Percentiles rank a stretch among this genome's conserved stretches.
Conservation (phyloP, 2,797 vertebrate genomes). For the Lacerta viridis region DNA sequence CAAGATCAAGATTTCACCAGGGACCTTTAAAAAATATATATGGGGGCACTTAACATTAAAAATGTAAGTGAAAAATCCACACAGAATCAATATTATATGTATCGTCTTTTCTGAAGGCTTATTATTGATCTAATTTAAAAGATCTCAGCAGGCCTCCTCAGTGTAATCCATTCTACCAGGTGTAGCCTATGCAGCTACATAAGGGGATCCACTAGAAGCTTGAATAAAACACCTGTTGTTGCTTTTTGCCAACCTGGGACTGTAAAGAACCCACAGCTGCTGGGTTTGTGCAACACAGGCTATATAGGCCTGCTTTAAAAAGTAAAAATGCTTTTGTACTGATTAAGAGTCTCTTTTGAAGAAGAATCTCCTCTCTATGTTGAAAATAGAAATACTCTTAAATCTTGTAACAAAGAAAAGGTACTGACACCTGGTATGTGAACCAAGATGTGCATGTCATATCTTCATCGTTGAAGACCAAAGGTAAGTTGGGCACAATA, state of each 20-base stretch:
- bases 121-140: background rate
- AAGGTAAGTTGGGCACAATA: background rate
- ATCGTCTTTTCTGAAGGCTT: background rate
- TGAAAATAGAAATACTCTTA: background rate
- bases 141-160: background rate
- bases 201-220: background rate
- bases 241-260: background rate
- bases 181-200: background rate
- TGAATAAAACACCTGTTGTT: background rate
- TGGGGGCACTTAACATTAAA: background rate
- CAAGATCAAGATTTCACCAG: background rate
- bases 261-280: background rate
- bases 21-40: background rate
- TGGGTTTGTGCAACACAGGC: background rate
- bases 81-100: constrained; percentile 21
- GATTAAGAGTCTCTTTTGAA: background rate
- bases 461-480: background rate
- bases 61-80: constrained; percentile 12
- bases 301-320: background rate
- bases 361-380: background rate
- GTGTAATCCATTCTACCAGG: too few relatives aligned
- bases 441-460: background rate
- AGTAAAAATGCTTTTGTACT: background rate
- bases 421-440: background rate
- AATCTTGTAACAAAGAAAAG: background rate